phyloP scores from a whole-genome alignment of 1,140 invertebrate species.

The Drosophila kikkawai region DNA sequence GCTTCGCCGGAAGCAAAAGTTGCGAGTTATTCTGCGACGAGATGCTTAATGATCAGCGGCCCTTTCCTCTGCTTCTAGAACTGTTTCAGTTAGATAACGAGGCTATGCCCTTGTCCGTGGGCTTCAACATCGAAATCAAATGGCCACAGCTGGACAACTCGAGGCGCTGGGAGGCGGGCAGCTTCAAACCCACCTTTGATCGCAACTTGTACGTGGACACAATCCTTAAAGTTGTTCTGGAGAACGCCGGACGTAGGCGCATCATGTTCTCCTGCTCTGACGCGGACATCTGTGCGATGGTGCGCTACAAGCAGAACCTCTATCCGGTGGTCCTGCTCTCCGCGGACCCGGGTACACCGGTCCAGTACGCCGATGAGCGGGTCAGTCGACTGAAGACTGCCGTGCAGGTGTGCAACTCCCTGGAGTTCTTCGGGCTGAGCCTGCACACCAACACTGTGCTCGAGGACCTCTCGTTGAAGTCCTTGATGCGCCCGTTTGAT shows the following conservation, averaged over 20 bases:
- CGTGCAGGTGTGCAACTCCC: constrained; percentile 90
- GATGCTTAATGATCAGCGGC: constrained; percentile 92
- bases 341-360: constrained; percentile 91
- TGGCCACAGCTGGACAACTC: constrained; percentile 93
- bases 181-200: constrained; percentile 88
- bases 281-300: constrained; percentile 96
- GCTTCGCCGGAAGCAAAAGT: constrained; percentile 11
- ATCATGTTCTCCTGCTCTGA: constrained; percentile 97
- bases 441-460: constrained; percentile 95
- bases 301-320: constrained; percentile 96
- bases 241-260: constrained; percentile 90
- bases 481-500: constrained; percentile 47
- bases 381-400: constrained; percentile 91
- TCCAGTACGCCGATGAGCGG: constrained; percentile 92
- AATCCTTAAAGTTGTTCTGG: constrained; percentile 90
- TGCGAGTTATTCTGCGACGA: constrained; percentile 85
- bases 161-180: constrained; percentile 92
- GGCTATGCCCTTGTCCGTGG: constrained; percentile 88
- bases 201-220: constrained; percentile 95
- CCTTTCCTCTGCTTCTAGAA: constrained; percentile 94
- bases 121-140: constrained; percentile 98
- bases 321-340: constrained; percentile 96
- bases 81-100: constrained; percentile 88
- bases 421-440: constrained; percentile 93
- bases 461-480: constrained; percentile 88